A percentile compares a stretch with the other conserved stretches of the same genome.
Conservation (phyloP, 1,140 invertebrate genomes). For the Neodiprion lecontei region DNA sequence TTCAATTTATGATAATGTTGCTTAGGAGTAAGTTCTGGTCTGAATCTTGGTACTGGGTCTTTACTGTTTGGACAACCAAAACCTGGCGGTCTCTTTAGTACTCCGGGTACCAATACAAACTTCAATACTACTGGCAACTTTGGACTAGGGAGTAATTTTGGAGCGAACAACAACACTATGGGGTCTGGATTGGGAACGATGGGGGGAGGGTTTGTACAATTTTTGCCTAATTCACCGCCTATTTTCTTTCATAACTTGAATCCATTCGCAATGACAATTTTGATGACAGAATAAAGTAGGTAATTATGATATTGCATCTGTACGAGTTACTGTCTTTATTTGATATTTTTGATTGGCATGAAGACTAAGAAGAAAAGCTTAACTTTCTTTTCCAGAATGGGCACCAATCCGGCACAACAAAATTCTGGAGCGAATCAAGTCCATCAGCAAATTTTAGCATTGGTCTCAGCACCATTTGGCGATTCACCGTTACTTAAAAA, state of each 20-base stretch:
- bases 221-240: neutral
- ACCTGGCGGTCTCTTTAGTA: conserved; percentile 67
- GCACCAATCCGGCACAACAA: conserved; percentile 47
- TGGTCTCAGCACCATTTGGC: conserved; percentile 79
- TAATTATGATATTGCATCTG: neutral
- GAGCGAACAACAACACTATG: conserved; percentile 50
- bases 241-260: conserved; percentile 2
- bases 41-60: conserved; percentile 58
- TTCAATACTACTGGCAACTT: conserved; percentile 53
- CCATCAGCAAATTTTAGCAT: conserved; percentile 73
- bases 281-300: neutral
- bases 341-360: neutral
- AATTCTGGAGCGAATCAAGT: conserved; percentile 58
- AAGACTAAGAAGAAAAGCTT: neutral
- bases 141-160: conserved; percentile 51
- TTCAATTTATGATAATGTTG: conserved; percentile 16
- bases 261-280: conserved; percentile 17
- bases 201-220: conserved; percentile 43
- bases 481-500: conserved; percentile 80
- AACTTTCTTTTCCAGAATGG: conserved; percentile 33
- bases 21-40: conserved; percentile 46
- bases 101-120: conserved; percentile 39
- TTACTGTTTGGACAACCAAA: conserved; percentile 62
- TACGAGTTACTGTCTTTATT: neutral
- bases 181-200: conserved; percentile 44